Evolutionary conservation across 37 sponge, comb jelly and placozoan genomes (phyloP), one percentile per base, ranked within the genome.

Genomic region (Oscarella lobularis): DNA sequence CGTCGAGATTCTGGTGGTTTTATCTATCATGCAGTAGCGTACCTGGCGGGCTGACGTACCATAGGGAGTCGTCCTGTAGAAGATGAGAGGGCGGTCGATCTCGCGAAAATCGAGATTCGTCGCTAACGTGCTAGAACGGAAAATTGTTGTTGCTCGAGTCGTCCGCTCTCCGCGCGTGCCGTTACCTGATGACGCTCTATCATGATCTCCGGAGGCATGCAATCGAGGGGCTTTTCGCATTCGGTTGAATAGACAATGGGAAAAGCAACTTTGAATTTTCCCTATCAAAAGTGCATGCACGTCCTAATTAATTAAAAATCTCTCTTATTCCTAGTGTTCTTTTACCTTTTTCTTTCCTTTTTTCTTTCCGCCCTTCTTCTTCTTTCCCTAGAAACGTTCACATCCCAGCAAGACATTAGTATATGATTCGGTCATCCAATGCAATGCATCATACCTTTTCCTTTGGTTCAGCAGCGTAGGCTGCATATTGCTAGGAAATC

Each of bases 31-130:
- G 48, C 29, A 69, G 31, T 6, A 14, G 20, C 81, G 32, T 79
- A 92, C 89, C 83, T 32, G 91, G 99, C n/a, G 81, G 85, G 27
- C 80, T 54, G 36, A 97, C 80, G 78, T 97, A 97, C 99, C 99
- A 97, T 31, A 78, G 74, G 35, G 95, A 94, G 80, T 97, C 99
- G 76, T 97, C 95, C 39, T 85, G 67, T 31, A 75, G 55, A 35
- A 73, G 74, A 20, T 40, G 74, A 32, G 74, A 36, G 0, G 81
- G 81, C 1, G 81, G 77, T 9, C 36, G 66, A 33, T 83, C 84
- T 33, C 84, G 72, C 4, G 84, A 79, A 70, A 83, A 83, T 35
- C 84, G 37, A 3, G 75, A 40, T 20, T 40, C 40, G 41, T 83
- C 84, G 3, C 79, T 73, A 29, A 73, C 40, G 66, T 80, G 74